Percentiles rank a stretch among this genome's conserved stretches.
These are phyloP conservation scores for Gallirallus australis DNA, from an alignment of 2,797 vertebrate genomes.

Conservation along the genomic window DNA sequence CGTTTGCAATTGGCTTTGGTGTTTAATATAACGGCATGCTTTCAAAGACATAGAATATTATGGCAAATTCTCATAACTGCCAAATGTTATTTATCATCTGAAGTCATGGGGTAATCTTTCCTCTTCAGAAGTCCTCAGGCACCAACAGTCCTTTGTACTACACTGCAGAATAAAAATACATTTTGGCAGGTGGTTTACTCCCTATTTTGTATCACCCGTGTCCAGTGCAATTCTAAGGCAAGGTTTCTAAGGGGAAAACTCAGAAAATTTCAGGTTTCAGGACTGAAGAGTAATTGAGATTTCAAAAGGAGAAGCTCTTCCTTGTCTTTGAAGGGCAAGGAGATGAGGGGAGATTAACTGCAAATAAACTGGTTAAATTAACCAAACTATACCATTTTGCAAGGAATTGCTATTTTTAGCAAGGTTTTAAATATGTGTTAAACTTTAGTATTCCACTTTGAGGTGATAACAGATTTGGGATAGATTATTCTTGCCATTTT, in stretches of 20 bases:
- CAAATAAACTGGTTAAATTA: background rate
- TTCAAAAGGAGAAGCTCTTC: background rate
- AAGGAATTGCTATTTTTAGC: background rate
- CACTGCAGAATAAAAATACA: background rate
- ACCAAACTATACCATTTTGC: background rate
- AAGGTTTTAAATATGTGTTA: background rate
- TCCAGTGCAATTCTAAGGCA: background rate
- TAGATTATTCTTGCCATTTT: background rate
- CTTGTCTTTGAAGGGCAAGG: background rate
- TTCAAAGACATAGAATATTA: background rate
- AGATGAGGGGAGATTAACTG: background rate
- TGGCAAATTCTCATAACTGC: background rate
- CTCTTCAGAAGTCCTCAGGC: background rate
- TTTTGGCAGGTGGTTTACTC: background rate
- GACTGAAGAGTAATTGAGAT: background rate
- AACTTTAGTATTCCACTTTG: background rate
- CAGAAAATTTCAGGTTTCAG: background rate
- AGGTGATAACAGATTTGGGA: background rate
- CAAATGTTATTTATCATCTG: background rate
- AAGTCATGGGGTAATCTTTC: background rate
- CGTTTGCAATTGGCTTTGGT: background rate
- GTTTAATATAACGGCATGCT: background rate
- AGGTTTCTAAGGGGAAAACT: background rate
- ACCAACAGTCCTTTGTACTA: background rate
- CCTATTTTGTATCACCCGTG: background rate